Evolutionary conservation across 2,113 vertebrate genomes (phyloP), one percentile per base, ranked within the genome.

Genomic region (Actenoides hombroni): DNA sequence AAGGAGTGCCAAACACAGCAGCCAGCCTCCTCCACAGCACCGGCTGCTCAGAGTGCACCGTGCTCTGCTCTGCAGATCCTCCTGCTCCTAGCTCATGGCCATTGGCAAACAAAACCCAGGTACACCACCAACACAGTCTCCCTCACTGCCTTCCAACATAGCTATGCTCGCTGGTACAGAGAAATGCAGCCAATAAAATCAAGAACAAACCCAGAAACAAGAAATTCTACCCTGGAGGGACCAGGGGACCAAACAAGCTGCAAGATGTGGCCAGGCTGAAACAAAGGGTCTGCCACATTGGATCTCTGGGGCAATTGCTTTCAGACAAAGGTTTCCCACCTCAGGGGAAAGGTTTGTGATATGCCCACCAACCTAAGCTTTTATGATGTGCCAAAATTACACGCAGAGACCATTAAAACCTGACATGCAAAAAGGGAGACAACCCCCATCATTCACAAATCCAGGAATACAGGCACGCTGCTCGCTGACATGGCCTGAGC

Each of bases 201-300:
- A 19, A 13, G 26, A 16, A 25, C 37, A 82, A 70, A 65, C 51
- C 1, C 56, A 61, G 31, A 29, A 9, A 25, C 3, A 17, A 40
- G 10, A 21, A 1, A 0, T 18, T 57, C 29, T 18, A 28, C 44
- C 14, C 39, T 51, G 40, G 8, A 24, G 2, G 35, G 3, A 83
- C 16, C 1, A 86, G 40, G 13, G n/a, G 4, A 77, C 26, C n/a
- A 56, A 70, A 90, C 0, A 1, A 26, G 31, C 65, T 76, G n/a
- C 0, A 1, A 60, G 69, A 44, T 0, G 4, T 67, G 51, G 26
- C 49, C 21, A 56, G 48, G 42, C 70, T 87, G 61, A 54, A 78
- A 42, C 0, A 1, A 49, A 31, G 12, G 17, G 7, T 15, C 20
- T 57, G 60, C 46, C 31, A 14, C 39, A 56, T 61, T 5, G 14